Conservation (phyloP, 1,140 invertebrate genomes). For the Drosophila willistoni region DNA sequence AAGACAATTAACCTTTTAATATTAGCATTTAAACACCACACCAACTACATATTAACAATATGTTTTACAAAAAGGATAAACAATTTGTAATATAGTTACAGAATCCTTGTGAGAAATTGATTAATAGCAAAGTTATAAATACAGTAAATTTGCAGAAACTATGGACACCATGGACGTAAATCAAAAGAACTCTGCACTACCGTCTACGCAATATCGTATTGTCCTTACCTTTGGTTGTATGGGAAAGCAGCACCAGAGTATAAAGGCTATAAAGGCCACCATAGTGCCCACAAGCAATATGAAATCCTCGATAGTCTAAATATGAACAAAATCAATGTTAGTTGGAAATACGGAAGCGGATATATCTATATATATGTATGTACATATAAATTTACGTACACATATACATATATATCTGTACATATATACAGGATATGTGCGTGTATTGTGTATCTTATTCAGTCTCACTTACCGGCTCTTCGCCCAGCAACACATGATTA, state of each 20-base stretch:
- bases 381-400: background rate
- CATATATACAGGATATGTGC: background rate
- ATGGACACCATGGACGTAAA: background rate
- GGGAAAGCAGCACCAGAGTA: slow-evolving; percentile 87
- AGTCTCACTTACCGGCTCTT: slow-evolving; percentile 85
- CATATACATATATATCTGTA: background rate
- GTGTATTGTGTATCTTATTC: background rate
- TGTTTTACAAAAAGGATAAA: too few relatives aligned
- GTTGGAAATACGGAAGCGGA: background rate
- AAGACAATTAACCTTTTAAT: background rate
- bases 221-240: slow-evolving; percentile 85
- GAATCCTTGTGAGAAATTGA: too few relatives aligned
- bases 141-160: background rate
- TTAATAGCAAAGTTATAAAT: too few relatives aligned
- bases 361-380: background rate
- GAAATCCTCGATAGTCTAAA: slow-evolving; percentile 86
- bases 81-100: too few relatives aligned
- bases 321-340: slow-evolving; percentile 20
- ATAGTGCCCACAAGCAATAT: slow-evolving; percentile 86
- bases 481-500: slow-evolving; percentile 85
- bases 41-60: too few relatives aligned
- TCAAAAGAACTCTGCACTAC: background rate
- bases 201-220: too few relatives aligned
- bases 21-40: too few relatives aligned
- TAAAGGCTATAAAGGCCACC: slow-evolving; percentile 86